Evolutionary conservation across 30 jellyfish, hydroid and myxozoan species (phyloP), one percentile per base, ranked within the genome.

Genomic region (Chironex yamaguchii): DNA sequence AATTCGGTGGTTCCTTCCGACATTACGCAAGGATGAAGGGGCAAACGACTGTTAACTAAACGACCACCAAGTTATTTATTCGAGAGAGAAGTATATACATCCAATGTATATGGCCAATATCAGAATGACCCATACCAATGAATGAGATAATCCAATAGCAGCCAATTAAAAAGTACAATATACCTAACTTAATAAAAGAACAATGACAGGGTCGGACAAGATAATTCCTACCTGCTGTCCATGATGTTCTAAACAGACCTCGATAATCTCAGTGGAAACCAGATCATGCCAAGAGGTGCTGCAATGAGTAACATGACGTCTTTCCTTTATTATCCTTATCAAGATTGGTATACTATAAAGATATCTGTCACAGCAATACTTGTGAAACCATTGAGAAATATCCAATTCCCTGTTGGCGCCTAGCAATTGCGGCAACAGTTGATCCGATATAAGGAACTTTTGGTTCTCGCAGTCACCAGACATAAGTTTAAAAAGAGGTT

Each of bases 211-310:
- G 17, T 51, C 51, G 31, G 4, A 67, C 11, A 0, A 2, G 67
- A 81, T 63, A 69, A 4, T n/a, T 21, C 85, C 21, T 63, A 92
- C 98, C 92, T 86, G 96, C 20, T 85, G 95, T 52, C 86, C 97
- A 34, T 72, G 49, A 65, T 85, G 97, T 3, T 69, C 62, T n/a
- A 92, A 32, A 52, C 98, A 92, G 52, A 49, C 90, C 35, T 82
- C 76, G 89, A 92, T 78, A 51, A 58, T 72, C 1, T 69, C 62
- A 81, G 86, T 27, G 2, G 52, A 63, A 17, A 86, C 71, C 54
- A 92, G 26, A 21, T 87, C 87, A 23, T 80, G 90, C 98, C 98
- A 92, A 66, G 34, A 62, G 3, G 29, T 89, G 1, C 4, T 4
- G 22, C 67, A 29, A 0, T 79, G 66, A 13, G 23, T 27, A 20